A percentile compares a stretch with the other conserved stretches of the same genome.
phyloP scores from a whole-genome alignment of 2,113 vertebrate genomes.

The Pangasianodon hypophthalmus region DNA sequence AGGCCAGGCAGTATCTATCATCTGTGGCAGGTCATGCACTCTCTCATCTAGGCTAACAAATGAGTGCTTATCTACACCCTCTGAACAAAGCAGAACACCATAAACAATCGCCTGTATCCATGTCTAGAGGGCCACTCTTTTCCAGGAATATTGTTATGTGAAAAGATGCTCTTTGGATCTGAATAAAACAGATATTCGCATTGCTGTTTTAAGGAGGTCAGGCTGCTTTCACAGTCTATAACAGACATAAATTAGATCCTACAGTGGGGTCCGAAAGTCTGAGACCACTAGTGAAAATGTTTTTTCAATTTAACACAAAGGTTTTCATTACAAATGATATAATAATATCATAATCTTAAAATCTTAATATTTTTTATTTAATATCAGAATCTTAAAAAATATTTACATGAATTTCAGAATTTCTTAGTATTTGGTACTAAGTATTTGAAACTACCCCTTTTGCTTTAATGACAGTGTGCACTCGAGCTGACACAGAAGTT shows the following conservation, averaged over 20 bases:
- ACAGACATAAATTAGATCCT: neutral
- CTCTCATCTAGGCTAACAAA: slow-evolving; percentile 17
- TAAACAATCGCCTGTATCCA: neutral
- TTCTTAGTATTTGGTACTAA: neutral
- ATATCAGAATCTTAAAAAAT: neutral
- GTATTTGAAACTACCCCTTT: neutral
- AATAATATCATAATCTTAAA: too few species aligned
- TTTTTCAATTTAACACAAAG: neutral
- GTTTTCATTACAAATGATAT: neutral
- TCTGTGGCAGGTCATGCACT: slow-evolving; percentile 28
- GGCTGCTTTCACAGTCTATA: neutral
- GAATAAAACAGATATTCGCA: neutral
- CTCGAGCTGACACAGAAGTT: neutral
- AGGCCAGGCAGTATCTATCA: neutral
- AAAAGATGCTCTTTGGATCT: neutral
- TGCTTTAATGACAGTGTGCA: neutral
- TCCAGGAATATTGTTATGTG: neutral
- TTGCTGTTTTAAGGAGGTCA: neutral
- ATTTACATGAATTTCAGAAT: neutral
- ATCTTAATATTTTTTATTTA: too few species aligned
- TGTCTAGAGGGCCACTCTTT: neutral
- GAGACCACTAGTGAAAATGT: neutral
- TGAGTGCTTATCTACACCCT: slow-evolving; percentile 11
- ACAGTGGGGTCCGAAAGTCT: neutral
- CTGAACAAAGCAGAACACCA: neutral